These are phyloP conservation scores for Eospalax fontanierii DNA, from an alignment of 2,797 vertebrate species.

Conservation along the genomic window DNA sequence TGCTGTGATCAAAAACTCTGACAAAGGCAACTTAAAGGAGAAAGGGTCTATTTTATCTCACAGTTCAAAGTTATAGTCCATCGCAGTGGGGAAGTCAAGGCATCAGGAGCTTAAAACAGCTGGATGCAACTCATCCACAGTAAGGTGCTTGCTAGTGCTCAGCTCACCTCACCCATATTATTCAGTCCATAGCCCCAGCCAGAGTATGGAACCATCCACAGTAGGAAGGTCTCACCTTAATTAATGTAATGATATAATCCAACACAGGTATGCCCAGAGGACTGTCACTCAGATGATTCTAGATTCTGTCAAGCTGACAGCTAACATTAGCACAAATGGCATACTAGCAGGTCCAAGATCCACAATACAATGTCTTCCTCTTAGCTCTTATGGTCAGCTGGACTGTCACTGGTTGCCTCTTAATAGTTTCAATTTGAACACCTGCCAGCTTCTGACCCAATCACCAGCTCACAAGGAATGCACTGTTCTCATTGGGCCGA, in stretches of 20 bases:
- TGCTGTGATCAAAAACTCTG: not conserved
- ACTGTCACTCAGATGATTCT: not conserved
- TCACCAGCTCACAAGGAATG: rapidly evolving
- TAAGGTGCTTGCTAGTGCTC: not conserved
- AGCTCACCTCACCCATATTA: not conserved
- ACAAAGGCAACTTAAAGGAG: not conserved
- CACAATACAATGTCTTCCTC: rapidly evolving
- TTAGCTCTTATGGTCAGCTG: rapidly evolving
- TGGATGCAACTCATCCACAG: not conserved
- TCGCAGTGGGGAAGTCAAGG: not conserved
- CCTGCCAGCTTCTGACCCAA: not conserved
- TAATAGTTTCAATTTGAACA: not conserved
- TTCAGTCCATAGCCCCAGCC: not conserved
- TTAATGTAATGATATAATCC: not conserved
- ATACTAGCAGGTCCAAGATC: too few species aligned
- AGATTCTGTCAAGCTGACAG: rapidly evolving
- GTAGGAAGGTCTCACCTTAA: not conserved
- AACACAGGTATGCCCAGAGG: not conserved
- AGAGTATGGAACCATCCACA: not conserved
- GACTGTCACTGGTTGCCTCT: rapidly evolving
- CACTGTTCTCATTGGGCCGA: not conserved
- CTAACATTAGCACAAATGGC: not conserved
- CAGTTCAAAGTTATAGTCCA: not conserved
- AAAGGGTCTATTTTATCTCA: not conserved
- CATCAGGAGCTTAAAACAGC: not conserved